Evolutionary conservation across 2,888 invertebrate genomes (phyloP).

Genomic region (Drosophila paracracens): DNA sequence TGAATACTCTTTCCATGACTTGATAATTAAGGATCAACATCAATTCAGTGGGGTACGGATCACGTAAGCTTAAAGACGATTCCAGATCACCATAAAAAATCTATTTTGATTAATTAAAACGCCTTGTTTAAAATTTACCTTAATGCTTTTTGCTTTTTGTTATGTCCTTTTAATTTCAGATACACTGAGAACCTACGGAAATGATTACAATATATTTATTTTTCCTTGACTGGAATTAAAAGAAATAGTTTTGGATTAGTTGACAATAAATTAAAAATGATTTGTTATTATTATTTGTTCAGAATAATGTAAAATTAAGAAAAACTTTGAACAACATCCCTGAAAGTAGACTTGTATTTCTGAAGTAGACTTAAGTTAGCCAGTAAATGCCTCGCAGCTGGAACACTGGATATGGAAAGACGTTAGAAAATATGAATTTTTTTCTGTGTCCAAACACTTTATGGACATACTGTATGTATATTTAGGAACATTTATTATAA

Average conservation of each 20-base stretch:
- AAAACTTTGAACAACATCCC: not conserved
- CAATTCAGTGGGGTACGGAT: too few relatives aligned
- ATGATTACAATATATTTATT: not conserved
- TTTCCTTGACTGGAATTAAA: not conserved
- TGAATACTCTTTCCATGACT: too few relatives aligned
- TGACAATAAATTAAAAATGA: not conserved
- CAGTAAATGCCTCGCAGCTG: not conserved
- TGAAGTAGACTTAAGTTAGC: not conserved
- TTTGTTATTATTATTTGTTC: not conserved
- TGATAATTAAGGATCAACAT: too few relatives aligned
- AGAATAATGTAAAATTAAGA: not conserved
- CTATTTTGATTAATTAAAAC: not conserved
- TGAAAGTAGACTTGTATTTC: not conserved
- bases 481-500: not conserved
- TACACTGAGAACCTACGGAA: not conserved
- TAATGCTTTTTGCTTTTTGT: not conserved
- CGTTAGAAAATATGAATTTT: too few relatives aligned
- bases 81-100: not conserved
- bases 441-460: too few relatives aligned
- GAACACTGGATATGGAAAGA: not conserved
- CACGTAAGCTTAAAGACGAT: too few relatives aligned
- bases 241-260: not conserved
- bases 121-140: not conserved
- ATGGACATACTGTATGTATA: not conserved
- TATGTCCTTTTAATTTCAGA: not conserved